Percentiles rank a stretch among this genome's conserved stretches.
Evolutionary conservation across 2,797 vertebrate species (phyloP).

Genomic region (Phalanger gymnotis): DNA sequence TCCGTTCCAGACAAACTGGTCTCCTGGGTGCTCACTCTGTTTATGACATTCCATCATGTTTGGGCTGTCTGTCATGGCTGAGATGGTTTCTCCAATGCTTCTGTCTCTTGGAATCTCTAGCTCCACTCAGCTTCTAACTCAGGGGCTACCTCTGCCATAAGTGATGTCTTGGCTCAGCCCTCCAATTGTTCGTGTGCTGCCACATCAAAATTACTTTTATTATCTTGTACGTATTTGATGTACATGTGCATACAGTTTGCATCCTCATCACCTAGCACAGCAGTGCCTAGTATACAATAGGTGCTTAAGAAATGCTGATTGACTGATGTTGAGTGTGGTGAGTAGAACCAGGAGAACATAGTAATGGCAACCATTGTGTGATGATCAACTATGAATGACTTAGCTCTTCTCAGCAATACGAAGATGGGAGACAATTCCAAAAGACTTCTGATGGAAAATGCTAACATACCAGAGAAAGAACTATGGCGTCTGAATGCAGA

Average conservation of each 20-base stretch:
- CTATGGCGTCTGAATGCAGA: too few species aligned
- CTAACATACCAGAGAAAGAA: too few species aligned
- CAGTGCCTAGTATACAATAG: not conserved
- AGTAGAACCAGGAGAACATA: too few species aligned
- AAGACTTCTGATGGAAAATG: too few species aligned
- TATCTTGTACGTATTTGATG: not conserved
- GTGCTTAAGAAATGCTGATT: not conserved
- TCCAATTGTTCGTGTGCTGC: not conserved
- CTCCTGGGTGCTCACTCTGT: not conserved
- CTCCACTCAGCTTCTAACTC: not conserved
- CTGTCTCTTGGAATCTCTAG: not conserved
- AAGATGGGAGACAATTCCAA: too few species aligned
- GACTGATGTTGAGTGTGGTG: not conserved
- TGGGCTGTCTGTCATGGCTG: too few species aligned
- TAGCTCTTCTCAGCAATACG: too few species aligned
- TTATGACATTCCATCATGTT: not conserved
- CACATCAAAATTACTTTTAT: not conserved
- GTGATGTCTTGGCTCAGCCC: not conserved
- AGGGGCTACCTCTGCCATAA: too few species aligned
- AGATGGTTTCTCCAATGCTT: not conserved
- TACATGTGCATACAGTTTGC: not conserved
- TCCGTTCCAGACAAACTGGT: not conserved
- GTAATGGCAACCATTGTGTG: too few species aligned
- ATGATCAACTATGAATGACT: too few species aligned
- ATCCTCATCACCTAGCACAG: not conserved